phyloP scores from a whole-genome alignment of 2,113 vertebrate species.

The Crocuta crocuta region DNA sequence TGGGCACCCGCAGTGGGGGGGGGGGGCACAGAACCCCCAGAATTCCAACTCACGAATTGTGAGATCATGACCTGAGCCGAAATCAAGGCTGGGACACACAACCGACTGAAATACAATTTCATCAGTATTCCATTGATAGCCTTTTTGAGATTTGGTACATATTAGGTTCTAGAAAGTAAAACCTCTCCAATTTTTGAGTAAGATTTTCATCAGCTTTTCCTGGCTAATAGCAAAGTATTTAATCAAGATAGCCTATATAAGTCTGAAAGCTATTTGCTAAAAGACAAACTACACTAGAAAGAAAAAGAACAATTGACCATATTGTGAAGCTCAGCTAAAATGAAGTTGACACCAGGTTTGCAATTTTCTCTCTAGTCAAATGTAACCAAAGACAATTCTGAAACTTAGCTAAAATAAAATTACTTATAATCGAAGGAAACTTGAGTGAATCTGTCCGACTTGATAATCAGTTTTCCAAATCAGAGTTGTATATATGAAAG shows the following conservation, averaged over 20 bases:
- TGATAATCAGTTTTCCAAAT: constrained; percentile 16
- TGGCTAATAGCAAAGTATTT: background rate
- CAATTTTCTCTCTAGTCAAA: constrained; percentile 21
- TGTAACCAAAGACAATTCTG: background rate
- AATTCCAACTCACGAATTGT: background rate
- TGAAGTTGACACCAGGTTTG: constrained; percentile 2
- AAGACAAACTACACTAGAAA: background rate
- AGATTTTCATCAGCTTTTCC: background rate
- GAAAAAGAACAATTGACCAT: background rate
- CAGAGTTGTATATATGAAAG: background rate
- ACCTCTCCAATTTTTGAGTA: background rate
- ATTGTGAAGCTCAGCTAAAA: background rate
- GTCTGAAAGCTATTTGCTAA: background rate
- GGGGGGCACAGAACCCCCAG: constrained; percentile 71
- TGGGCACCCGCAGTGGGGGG: constrained; percentile 82
- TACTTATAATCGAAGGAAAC: background rate
- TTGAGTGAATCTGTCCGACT: background rate
- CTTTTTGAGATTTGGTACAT: background rate
- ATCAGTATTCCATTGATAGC: background rate
- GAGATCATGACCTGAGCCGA: too few species aligned
- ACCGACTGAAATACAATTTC: background rate
- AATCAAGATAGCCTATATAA: background rate
- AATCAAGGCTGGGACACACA: too few species aligned
- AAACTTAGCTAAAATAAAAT: constrained; percentile 23
- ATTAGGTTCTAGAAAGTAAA: constrained; percentile 14